Evolutionary conservation across 2,797 vertebrate species (phyloP).

Genomic region (Sparus aurata): DNA sequence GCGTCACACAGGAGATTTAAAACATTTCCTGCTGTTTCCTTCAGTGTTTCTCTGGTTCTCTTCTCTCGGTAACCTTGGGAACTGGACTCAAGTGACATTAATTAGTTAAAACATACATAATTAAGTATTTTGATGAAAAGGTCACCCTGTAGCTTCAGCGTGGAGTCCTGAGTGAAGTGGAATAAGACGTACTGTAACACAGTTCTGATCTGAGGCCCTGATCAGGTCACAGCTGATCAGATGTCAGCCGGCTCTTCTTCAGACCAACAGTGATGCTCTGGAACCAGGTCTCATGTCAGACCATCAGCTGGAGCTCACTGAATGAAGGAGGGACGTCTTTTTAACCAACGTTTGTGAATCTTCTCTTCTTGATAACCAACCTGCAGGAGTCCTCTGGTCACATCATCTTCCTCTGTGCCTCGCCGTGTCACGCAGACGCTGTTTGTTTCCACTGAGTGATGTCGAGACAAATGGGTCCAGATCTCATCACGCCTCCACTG

Average conservation of each 20-base stretch:
- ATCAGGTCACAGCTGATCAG: too few relatives aligned
- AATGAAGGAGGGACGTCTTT: slow-evolving; percentile 6
- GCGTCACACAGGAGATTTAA: background rate
- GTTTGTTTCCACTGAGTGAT: slow-evolving; percentile 79
- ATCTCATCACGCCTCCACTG: slow-evolving; percentile 74
- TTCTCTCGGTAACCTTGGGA: slow-evolving; percentile 1
- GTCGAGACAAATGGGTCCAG: slow-evolving; percentile 76
- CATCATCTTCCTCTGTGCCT: slow-evolving; percentile 32
- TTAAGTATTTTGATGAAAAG: slow-evolving; percentile 47
- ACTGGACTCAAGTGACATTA: slow-evolving; percentile 33
- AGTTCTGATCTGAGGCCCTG: background rate
- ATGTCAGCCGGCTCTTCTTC: too few relatives aligned
- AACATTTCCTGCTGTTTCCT: background rate
- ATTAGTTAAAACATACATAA: slow-evolving; percentile 48
- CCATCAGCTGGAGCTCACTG: slow-evolving; percentile 18
- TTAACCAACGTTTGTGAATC: too few relatives aligned
- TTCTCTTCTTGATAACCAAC: background rate
- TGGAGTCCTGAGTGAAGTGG: background rate
- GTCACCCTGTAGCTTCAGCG: slow-evolving; percentile 8
- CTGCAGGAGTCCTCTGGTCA: background rate
- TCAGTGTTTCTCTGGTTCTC: background rate
- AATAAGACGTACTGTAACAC: slow-evolving; percentile 1
- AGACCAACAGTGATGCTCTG: background rate
- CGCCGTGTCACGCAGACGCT: slow-evolving; percentile 69
- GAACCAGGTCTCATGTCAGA: slow-evolving; percentile 14